Conservation (phyloP, 2,113 vertebrate genomes). For the Vulpes ferrilata region DNA sequence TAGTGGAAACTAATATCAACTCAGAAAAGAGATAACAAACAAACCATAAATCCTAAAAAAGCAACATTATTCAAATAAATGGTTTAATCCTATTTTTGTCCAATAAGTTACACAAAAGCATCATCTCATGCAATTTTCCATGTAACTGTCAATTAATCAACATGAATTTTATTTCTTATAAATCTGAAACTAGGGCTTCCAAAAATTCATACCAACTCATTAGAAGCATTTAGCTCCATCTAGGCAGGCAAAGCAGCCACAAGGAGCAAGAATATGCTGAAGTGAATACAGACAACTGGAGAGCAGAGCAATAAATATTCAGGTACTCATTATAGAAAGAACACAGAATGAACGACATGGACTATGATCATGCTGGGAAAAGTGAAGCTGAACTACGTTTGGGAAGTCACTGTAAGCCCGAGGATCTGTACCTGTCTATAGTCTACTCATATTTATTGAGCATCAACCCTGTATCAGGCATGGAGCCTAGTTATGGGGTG, state of each 20-base stretch:
- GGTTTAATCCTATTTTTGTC: not conserved
- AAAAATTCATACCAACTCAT: not conserved
- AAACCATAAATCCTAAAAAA: slow-evolving; percentile 45
- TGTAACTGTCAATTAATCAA: not conserved
- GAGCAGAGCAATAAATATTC: not conserved
- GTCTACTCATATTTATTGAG: slow-evolving; percentile 23
- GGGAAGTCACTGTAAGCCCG: not conserved
- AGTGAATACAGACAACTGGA: not conserved
- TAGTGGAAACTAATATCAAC: not conserved
- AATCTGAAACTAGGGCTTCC: not conserved
- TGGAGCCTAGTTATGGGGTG: not conserved
- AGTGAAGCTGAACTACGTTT: not conserved
- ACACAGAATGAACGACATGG: not conserved
- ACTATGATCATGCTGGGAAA: not conserved
- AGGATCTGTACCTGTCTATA: not conserved
- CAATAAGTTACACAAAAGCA: not conserved
- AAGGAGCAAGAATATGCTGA: slow-evolving; percentile 4
- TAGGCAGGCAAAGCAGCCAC: not conserved
- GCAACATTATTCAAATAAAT: slow-evolving; percentile 10
- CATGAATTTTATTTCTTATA: not conserved
- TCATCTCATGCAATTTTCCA: not conserved
- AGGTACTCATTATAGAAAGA: not conserved
- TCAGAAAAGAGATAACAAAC: not conserved
- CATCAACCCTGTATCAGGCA: not conserved
- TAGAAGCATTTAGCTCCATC: not conserved